Evolutionary conservation across 2,888 invertebrate genomes (phyloP).

Genomic region (Agrochola lychnidis): DNA sequence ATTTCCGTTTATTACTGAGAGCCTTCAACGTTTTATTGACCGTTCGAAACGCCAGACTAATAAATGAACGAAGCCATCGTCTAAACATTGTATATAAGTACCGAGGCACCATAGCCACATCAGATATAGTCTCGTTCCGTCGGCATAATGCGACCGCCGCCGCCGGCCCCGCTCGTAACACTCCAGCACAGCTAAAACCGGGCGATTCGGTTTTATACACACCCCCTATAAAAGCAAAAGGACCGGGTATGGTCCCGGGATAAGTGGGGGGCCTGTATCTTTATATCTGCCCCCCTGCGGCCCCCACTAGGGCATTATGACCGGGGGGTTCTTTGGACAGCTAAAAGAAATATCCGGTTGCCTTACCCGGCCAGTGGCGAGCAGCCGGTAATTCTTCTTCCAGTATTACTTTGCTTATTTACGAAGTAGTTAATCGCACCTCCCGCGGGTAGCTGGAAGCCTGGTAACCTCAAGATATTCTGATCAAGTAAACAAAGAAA

Average conservation of each 20-base stretch:
- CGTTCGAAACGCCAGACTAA: conserved; percentile 76
- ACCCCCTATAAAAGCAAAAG: conserved; percentile 91
- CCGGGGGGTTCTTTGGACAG: conserved; percentile 90
- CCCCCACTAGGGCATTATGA: conserved; percentile 88
- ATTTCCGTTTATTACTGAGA: conserved; percentile 74
- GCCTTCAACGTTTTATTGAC: conserved; percentile 80
- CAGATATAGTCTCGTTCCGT: conserved; percentile 84
- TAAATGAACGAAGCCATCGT: conserved; percentile 80
- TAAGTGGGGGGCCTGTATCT: conserved; percentile 90
- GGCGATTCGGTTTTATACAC: conserved; percentile 91
- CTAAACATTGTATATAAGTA: conserved; percentile 86
- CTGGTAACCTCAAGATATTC: conserved; percentile 68
- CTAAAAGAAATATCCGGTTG: conserved; percentile 91
- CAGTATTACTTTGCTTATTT: conserved; percentile 87
- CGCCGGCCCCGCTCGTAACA: conserved; percentile 89
- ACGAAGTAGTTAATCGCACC: conserved; percentile 85
- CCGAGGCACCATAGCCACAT: conserved; percentile 85
- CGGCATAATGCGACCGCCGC: conserved; percentile 85
- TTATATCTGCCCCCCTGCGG: conserved; percentile 88
- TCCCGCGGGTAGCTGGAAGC: conserved; percentile 75
- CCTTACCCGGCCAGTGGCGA: conserved; percentile 83
- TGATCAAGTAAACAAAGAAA: conserved; percentile 63
- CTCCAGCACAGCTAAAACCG: conserved; percentile 90
- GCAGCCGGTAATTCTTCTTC: conserved; percentile 87
- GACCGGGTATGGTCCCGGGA: conserved; percentile 89